These are phyloP conservation scores for Spodoptera frugiperda DNA, from an alignment of 1,140 invertebrate species.

Conservation along the genomic window DNA sequence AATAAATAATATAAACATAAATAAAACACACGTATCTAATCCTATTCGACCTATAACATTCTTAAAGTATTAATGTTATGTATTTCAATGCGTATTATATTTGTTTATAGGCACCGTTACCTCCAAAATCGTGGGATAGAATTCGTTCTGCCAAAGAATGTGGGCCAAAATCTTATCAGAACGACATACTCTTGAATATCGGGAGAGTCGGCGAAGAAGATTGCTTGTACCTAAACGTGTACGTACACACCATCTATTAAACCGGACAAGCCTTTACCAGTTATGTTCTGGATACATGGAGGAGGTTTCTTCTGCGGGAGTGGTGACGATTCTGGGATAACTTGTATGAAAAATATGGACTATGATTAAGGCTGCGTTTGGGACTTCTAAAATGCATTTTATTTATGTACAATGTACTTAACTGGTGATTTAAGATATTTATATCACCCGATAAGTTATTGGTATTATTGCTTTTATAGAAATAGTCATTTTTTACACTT, in stretches of 20 bases:
- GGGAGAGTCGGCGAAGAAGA: conserved; percentile 62
- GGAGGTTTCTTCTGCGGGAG: conserved; percentile 69
- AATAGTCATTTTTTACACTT: too few species aligned
- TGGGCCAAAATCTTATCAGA: conserved; percentile 60
- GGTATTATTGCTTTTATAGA: too few species aligned
- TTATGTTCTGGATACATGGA: conserved; percentile 80
- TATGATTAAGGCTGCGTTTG: not conserved
- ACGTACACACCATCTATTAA: conserved; percentile 59
- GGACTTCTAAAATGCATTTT: too few species aligned
- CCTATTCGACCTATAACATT: not conserved
- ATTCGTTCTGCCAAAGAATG: conserved; percentile 60
- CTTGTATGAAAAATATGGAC: conserved; percentile 29
- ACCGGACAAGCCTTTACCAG: conserved; percentile 59
- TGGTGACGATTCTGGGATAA: too few species aligned
- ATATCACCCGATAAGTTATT: too few species aligned
- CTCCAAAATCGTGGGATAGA: conserved; percentile 66
- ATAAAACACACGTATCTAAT: not conserved
- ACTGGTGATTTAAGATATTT: too few species aligned
- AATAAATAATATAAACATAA: too few species aligned
- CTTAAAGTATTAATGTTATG: too few species aligned
- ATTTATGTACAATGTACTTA: too few species aligned
- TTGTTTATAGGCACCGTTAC: conserved; percentile 65
- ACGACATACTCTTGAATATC: conserved; percentile 27
- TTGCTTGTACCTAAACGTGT: conserved; percentile 72
- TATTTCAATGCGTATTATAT: not conserved